Conservation (phyloP, 2,113 vertebrate genomes). For the Ageneiosus marmoratus region DNA sequence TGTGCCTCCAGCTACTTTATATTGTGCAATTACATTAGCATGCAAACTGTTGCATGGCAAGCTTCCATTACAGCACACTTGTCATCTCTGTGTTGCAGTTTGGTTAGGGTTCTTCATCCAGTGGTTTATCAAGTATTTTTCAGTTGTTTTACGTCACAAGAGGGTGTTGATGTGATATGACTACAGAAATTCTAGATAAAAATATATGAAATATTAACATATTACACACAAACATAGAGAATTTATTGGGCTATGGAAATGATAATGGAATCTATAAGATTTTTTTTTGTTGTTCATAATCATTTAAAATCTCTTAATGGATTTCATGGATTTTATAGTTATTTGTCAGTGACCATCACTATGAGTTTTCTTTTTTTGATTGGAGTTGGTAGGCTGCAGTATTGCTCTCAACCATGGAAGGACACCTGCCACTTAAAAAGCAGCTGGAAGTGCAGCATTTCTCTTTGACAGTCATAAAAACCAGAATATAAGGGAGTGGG, state of each 20-base stretch:
- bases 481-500: neutral
- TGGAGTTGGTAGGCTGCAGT: conserved; percentile 50
- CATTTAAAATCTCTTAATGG: neutral
- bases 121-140: conserved; percentile 2
- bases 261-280: neutral
- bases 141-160: neutral
- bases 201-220: neutral
- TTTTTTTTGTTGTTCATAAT: neutral
- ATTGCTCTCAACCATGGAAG: conserved; percentile 53
- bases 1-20: conserved; percentile 9
- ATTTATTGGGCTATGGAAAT: neutral
- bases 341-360: conserved; percentile 61
- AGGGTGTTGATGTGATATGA: too few species aligned
- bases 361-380: conserved; percentile 40
- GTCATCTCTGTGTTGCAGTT: neutral
- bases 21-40: conserved; percentile 29
- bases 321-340: conserved; percentile 52
- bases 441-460: conserved; percentile 56
- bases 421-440: conserved; percentile 68
- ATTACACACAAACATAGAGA: neutral
- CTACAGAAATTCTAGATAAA: too few species aligned
- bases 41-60: conserved; percentile 27
- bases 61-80: conserved; percentile 1
- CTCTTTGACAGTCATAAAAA: conserved; percentile 61
- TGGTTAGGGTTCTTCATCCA: conserved; percentile 2